These are phyloP conservation scores for Clupea harengus DNA, from an alignment of 2,113 vertebrate genomes.

Conservation along the genomic window DNA sequence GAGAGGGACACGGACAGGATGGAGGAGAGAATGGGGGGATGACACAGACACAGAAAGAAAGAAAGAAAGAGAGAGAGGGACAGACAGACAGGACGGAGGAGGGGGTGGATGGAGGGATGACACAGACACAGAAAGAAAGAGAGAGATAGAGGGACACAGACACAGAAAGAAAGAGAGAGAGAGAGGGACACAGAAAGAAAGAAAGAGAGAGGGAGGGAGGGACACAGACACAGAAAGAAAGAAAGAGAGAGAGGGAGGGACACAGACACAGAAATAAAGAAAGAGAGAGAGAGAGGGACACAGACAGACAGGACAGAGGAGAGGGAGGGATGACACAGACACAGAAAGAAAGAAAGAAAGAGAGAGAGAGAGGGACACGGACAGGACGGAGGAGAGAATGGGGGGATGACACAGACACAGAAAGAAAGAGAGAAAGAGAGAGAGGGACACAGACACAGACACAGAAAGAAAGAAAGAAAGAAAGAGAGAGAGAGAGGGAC, in stretches of 20 bases:
- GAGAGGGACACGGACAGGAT: neutral
- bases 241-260: too few species aligned
- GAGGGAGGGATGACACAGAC: neutral
- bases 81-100: neutral
- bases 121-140: neutral
- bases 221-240: neutral
- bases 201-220: conserved; percentile 14
- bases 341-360: neutral
- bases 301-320: conserved; percentile 20
- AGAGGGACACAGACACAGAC: too few species aligned
- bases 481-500: too few species aligned
- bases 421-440: neutral
- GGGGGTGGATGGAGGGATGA: neutral
- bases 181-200: too few species aligned
- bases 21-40: neutral
- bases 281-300: conserved; percentile 41
- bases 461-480: neutral
- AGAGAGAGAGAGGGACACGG: too few species aligned
- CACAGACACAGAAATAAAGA: too few species aligned
- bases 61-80: too few species aligned
- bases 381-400: neutral
- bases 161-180: neutral
- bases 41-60: neutral
- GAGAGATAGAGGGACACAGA: too few species aligned
- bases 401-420: neutral